Evolutionary conservation across 2,797 vertebrate genomes (phyloP), one percentile per base, ranked within the genome.

Genomic region (Pipistrellus nathusii): DNA sequence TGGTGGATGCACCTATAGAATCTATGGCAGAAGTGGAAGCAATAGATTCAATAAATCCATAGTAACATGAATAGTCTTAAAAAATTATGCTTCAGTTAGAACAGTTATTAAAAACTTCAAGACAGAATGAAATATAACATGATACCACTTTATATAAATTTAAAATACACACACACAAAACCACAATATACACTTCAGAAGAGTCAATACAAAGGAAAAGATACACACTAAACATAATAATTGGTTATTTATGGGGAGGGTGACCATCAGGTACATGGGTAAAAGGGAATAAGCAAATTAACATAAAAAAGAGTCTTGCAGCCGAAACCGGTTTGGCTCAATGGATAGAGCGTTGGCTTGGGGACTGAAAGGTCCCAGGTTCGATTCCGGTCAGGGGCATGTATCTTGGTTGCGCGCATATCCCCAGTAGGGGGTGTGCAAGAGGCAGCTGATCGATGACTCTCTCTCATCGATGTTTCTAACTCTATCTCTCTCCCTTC

Each of bases 81-180:
- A 96, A 68, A 68, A 32, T 0, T 55, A 59, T 32, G 69, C 46
- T 92, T 95, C 38, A 8, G 32, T 71, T 64, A 88, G 38, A 93
- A 80, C 18, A 44, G 35, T 83, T 91, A 86, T 41, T 59, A 76
- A 86, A 75, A 88, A 87, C 18, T 88, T 66, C 91, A 41, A 91
- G 38, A 80, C 73, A 85, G 21, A 88, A 85, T 68, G 17, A 92
- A 96, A 91, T 93, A 78, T 18, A 88, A 93, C 48, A 91, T 5
- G 38, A 86, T 84, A 72, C 9, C 38, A 94, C 59, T 92, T 91
- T 64, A 86, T n/a, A 83, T 51, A 94, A 90, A 89, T 73, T 92
- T 35, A 94, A 96, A 93, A 81, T 59, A 88, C 30, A 78, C 12
- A 72, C n/a, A 93, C 10, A 81, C 3, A 86, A 93, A 91, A 59